phyloP scores from a whole-genome alignment of 2,888 invertebrate genomes.

The Eretmocerus hayati region DNA sequence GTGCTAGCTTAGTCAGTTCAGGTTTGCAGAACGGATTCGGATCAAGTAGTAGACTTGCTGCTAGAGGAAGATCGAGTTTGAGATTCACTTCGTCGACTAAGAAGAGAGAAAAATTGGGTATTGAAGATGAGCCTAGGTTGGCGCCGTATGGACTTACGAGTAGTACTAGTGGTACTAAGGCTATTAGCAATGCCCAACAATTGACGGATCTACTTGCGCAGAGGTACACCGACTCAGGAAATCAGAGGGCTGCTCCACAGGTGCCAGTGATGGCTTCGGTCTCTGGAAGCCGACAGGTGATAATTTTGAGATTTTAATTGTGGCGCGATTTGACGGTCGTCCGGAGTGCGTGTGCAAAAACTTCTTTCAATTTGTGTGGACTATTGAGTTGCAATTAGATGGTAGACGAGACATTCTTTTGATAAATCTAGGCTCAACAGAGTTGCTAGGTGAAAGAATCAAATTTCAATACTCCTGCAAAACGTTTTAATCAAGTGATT shows the following conservation, averaged over 20 bases:
- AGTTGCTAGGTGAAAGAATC: no score
- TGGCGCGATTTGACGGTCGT: no score
- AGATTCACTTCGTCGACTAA: slow-evolving; percentile 49
- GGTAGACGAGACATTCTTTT: no score
- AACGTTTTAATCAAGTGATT: no score
- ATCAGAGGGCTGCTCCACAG: slow-evolving; percentile 40
- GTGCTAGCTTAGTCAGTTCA: no score
- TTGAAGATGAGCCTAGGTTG: slow-evolving; percentile 24
- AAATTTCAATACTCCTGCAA: no score
- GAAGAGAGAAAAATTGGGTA: slow-evolving; percentile 44
- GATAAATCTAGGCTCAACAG: no score
- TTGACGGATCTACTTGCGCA: slow-evolving; percentile 38
- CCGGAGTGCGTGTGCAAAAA: no score
- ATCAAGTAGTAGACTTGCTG: slow-evolving; percentile 1
- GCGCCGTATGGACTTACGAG: slow-evolving; percentile 5
- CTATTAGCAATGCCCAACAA: slow-evolving; percentile 8
- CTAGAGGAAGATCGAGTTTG: slow-evolving; percentile 34
- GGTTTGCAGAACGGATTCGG: slow-evolving; percentile 31
- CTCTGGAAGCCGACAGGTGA: no score
- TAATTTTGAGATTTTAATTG: no score
- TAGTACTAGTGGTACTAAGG: background rate
- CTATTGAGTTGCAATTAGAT: no score
- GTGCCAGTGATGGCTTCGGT: slow-evolving; percentile 35
- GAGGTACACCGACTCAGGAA: slow-evolving; percentile 39
- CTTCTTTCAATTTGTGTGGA: no score